Evolutionary conservation across 1,140 invertebrate genomes (phyloP).

Genomic region (Diachasma alloeum): DNA sequence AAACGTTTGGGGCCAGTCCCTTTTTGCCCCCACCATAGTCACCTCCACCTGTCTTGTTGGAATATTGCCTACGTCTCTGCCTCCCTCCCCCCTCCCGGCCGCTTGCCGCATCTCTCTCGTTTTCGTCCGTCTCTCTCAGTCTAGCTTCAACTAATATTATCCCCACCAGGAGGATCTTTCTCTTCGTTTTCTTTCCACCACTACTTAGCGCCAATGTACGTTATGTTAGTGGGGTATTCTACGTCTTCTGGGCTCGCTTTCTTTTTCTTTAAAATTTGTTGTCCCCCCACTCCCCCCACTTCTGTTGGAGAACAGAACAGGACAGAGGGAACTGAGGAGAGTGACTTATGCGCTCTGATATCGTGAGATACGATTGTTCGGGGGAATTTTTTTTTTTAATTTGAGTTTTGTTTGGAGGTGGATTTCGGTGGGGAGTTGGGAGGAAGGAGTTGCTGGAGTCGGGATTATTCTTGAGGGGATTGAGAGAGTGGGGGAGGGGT

Average conservation of each 20-base stretch:
- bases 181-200: constrained; percentile 20
- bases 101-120: neutral
- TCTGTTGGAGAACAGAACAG: neutral
- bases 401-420: no score
- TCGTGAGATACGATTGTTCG: no score
- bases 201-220: neutral
- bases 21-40: constrained; percentile 27
- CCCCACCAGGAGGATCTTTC: neutral
- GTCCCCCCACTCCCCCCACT: neutral
- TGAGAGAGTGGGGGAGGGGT: no score
- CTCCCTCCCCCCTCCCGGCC: neutral
- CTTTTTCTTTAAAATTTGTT: constrained; percentile 4
- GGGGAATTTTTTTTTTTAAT: no score
- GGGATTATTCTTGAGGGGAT: no score
- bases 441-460: no score
- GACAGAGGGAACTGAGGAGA: neutral
- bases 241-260: constrained; percentile 6
- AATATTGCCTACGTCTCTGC: constrained; percentile 11
- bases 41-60: constrained; percentile 15
- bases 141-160: neutral
- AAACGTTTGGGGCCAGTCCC: constrained; percentile 33
- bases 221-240: neutral
- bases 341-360: neutral
- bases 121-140: neutral
- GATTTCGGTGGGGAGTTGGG: no score